Conservation (phyloP, 2,888 invertebrate genomes). For the Nineta flava region DNA sequence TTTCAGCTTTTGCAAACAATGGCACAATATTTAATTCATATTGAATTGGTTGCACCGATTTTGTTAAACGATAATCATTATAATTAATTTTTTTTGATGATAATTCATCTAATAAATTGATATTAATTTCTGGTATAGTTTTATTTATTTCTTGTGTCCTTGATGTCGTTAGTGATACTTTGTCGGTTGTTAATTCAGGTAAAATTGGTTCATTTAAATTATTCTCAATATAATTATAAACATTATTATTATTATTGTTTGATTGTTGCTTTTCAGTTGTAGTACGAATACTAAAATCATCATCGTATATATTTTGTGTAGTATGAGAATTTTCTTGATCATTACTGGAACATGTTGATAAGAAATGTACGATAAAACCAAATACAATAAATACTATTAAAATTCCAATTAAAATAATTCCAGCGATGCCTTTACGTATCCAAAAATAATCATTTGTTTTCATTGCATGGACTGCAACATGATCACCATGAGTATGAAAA, state of each 20-base stretch:
- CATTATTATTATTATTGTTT: too few relatives aligned
- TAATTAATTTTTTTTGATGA: background rate
- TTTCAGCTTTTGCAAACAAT: background rate
- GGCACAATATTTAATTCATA: background rate
- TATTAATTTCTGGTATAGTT: background rate
- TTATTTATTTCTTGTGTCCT: background rate
- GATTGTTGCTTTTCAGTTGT: background rate
- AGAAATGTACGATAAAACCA: slow-evolving; percentile 60
- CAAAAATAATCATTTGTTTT: background rate
- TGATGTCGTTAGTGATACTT: background rate
- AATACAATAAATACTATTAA: slow-evolving; percentile 49
- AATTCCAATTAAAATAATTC: slow-evolving; percentile 41
- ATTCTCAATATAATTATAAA: too few relatives aligned
- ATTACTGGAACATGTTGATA: slow-evolving; percentile 44
- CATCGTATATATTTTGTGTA: too few relatives aligned
- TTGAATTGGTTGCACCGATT: background rate
- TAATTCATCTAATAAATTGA: background rate
- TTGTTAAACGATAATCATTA: background rate
- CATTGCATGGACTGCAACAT: background rate
- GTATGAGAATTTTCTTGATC: too few relatives aligned
- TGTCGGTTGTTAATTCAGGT: background rate
- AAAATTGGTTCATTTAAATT: background rate
- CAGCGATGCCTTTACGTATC: background rate
- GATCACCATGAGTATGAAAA: slow-evolving; percentile 41
- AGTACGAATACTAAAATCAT: background rate